Evolutionary conservation across 1,140 invertebrate genomes (phyloP).

Genomic region (Sycophaga agraensis): DNA sequence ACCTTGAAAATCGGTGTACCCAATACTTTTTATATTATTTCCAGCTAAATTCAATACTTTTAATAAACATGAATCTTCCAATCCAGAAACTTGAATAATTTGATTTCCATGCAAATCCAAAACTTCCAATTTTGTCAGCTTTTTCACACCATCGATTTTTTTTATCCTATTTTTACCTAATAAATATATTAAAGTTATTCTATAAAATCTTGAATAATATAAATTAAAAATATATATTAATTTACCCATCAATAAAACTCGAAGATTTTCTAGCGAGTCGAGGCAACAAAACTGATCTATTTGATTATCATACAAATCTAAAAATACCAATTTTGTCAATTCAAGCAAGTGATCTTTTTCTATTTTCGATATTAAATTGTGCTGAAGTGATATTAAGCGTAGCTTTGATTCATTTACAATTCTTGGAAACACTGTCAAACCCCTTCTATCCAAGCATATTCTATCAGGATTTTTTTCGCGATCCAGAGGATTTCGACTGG

Average conservation of each 20-base stretch:
- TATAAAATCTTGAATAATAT: not conserved
- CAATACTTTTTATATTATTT: constrained; percentile 79
- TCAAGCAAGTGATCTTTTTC: constrained; percentile 63
- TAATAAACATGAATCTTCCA: constrained; percentile 66
- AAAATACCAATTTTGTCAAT: constrained; percentile 80
- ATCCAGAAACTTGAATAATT: constrained; percentile 68
- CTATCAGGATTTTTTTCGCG: constrained; percentile 75
- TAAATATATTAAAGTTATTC: not conserved
- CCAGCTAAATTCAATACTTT: constrained; percentile 90
- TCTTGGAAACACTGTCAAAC: constrained; percentile 74
- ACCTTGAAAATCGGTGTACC: constrained; percentile 73
- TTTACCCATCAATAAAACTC: constrained; percentile 79
- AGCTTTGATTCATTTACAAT: constrained; percentile 78
- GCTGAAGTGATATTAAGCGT: constrained; percentile 83
- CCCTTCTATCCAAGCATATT: constrained; percentile 75
- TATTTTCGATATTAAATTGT: constrained; percentile 83
- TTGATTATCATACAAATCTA: constrained; percentile 93
- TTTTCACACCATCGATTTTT: constrained; percentile 70
- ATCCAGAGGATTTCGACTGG: constrained; percentile 67
- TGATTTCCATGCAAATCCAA: constrained; percentile 90
- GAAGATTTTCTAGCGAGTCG: constrained; percentile 71
- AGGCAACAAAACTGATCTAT: constrained; percentile 81
- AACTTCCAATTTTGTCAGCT: constrained; percentile 77
- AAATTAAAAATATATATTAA: not conserved
- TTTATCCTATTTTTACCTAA: constrained; percentile 74